Evolutionary conservation across 2,797 vertebrate species (phyloP), one percentile per base, ranked within the genome.

Genomic region (Myotis daubentonii): DNA sequence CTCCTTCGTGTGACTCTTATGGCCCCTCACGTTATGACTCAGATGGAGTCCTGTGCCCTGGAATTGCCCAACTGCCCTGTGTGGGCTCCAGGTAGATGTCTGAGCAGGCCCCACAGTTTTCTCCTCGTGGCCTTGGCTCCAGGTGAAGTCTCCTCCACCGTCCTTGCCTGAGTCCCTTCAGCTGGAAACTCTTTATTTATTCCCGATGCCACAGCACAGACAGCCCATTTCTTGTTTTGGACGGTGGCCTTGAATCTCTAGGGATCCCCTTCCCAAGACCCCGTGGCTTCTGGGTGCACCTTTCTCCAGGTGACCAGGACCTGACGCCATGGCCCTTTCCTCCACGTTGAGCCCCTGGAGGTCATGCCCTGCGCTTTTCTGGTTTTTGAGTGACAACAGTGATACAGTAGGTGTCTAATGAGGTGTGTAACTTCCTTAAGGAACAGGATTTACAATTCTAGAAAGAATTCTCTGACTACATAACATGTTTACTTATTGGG

Each of bases 211-310:
- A 71, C n/a, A 53, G 20, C 33, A 15, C 22, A 33, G 30, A 38
- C 25, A 70, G 33, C 33, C 1, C 1, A n/a, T 4, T 15, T 65
- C n/a, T 15, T 16, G 7, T 13, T 13, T 36, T 8, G 8, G 41
- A 25, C 51, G 2, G n/a, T 66, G 53, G 20, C 5, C 9, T 62
- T 71, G 8, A 9, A 4, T 55, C 33, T 72, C 30, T 20, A 19
- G 0, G 23, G 8, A 33, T 57, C 62, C 10, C 8, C 49, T 49
- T 75, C 72, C 22, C 16, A 15, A 57, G 28, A 23, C 20, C 30
- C 16, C 7, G 5, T 3, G 33, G 6, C 22, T n/a, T 13, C 33
- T 1, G 0, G 1, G 70, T 57, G 20, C 49, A 68, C 38, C 36
- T 66, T 12, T 66, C 5, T 38, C 2, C 33, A 71, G n/a, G n/a